These are phyloP conservation scores for Ageneiosus marmoratus DNA, from an alignment of 2,113 vertebrate species.

Conservation along the genomic window DNA sequence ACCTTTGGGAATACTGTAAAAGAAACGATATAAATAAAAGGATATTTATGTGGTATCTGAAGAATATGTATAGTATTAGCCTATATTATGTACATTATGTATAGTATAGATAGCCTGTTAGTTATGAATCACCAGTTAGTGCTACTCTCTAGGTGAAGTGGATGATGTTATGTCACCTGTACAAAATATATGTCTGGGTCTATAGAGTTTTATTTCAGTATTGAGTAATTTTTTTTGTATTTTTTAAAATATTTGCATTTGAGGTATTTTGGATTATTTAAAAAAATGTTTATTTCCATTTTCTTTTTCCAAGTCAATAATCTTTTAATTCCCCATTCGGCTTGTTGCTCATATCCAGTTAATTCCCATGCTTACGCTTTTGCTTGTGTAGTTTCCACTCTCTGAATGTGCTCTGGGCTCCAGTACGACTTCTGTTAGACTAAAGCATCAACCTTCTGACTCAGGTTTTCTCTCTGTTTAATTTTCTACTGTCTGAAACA, in stretches of 20 bases:
- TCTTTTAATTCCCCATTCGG: not conserved
- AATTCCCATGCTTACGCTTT: not conserved
- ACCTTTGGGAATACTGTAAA: not conserved
- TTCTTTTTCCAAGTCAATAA: not conserved
- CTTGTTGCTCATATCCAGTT: not conserved
- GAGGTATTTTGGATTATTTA: not conserved
- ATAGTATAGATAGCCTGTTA: too few species aligned
- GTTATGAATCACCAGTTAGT: not conserved
- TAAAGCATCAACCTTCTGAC: not conserved
- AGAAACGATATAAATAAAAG: too few species aligned
- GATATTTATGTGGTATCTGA: too few species aligned
- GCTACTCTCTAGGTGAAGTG: not conserved
- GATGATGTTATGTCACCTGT: too few species aligned
- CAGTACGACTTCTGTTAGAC: not conserved
- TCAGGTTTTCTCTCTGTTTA: conserved; percentile 18
- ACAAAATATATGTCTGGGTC: not conserved
- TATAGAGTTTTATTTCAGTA: not conserved
- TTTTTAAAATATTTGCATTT: not conserved
- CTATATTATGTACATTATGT: too few species aligned
- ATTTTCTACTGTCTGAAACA: conserved; percentile 9
- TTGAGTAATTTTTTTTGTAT: not conserved
- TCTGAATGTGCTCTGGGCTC: not conserved
- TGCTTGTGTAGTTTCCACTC: not conserved
- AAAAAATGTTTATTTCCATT: not conserved
- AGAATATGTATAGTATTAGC: not conserved